A percentile compares a stretch with the other conserved stretches of the same genome.
phyloP scores from a whole-genome alignment of 2,113 vertebrate genomes.

The Zapornia atra region DNA sequence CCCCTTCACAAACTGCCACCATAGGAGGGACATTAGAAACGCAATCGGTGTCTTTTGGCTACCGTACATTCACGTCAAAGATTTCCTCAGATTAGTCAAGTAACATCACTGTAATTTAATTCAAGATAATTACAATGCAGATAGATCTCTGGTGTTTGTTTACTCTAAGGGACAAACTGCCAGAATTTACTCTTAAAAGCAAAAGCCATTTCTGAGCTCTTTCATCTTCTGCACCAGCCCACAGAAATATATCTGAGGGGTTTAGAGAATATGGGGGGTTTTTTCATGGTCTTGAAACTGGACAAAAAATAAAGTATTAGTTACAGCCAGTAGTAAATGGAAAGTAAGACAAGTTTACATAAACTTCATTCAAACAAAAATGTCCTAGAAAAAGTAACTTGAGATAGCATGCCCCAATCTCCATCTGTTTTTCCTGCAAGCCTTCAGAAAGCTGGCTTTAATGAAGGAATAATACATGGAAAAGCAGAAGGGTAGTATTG shows the following conservation, averaged over 20 bases:
- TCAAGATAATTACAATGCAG: background rate
- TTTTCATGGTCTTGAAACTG: background rate
- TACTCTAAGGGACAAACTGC: background rate
- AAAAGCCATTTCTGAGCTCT: background rate
- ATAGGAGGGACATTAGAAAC: background rate
- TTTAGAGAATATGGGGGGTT: background rate
- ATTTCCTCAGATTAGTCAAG: background rate
- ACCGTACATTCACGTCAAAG: background rate
- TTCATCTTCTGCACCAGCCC: background rate
- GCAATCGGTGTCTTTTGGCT: background rate
- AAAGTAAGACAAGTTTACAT: background rate
- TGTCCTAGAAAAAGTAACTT: background rate
- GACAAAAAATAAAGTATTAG: background rate
- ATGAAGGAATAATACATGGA: background rate
- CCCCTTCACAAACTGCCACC: background rate
- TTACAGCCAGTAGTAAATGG: background rate
- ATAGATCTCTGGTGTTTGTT: background rate
- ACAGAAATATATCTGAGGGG: background rate
- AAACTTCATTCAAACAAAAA: background rate
- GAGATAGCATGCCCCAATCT: fast-evolving
- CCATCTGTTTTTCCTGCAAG: background rate
- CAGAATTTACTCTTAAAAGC: background rate
- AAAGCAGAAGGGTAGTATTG: background rate
- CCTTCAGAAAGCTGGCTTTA: background rate
- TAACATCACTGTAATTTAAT: background rate